Conservation (phyloP, 2,797 vertebrate genomes). For the Sebastes kiyomatsui region DNA sequence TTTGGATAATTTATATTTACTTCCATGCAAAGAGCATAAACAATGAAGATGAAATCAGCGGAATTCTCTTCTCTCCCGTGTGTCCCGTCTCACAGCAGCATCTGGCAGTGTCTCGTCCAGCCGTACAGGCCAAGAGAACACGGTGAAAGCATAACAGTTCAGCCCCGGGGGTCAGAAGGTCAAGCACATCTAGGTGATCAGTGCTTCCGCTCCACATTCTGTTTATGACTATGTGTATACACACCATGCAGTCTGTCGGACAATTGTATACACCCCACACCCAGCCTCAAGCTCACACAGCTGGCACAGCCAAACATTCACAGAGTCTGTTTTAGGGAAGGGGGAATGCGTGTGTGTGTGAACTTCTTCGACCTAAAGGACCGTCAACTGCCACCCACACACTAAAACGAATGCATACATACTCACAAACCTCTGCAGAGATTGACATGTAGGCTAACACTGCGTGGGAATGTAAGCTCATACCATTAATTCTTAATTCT, state of each 20-base stretch:
- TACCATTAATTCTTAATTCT: slow-evolving; percentile 31
- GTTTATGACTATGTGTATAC: slow-evolving; percentile 81
- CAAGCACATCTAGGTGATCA: slow-evolving; percentile 76
- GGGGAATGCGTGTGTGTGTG: not conserved
- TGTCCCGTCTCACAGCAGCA: slow-evolving; percentile 30
- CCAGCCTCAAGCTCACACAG: slow-evolving; percentile 72
- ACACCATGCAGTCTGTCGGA: slow-evolving; percentile 67
- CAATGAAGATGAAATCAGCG: slow-evolving; percentile 43
- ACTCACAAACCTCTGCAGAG: not conserved
- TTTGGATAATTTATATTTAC: slow-evolving; percentile 66
- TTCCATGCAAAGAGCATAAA: slow-evolving; percentile 52
- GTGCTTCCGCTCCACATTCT: slow-evolving; percentile 70
- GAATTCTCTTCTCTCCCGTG: not conserved
- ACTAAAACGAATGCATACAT: slow-evolving; percentile 5
- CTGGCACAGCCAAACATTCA: slow-evolving; percentile 78
- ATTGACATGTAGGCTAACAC: not conserved
- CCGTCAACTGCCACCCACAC: slow-evolving; percentile 27
- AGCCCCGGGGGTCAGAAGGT: slow-evolving; percentile 52
- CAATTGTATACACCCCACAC: slow-evolving; percentile 77
- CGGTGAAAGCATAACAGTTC: slow-evolving; percentile 58
- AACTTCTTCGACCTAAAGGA: slow-evolving; percentile 32
- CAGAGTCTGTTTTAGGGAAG: slow-evolving; percentile 43
- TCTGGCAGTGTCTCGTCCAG: slow-evolving; percentile 17
- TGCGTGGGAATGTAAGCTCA: not conserved
- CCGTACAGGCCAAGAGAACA: slow-evolving; percentile 31